Percentiles rank a stretch among this genome's conserved stretches.
These are phyloP conservation scores for Gymnosoma rotundatum DNA, from an alignment of 2,888 invertebrate genomes.

Conservation along the genomic window DNA sequence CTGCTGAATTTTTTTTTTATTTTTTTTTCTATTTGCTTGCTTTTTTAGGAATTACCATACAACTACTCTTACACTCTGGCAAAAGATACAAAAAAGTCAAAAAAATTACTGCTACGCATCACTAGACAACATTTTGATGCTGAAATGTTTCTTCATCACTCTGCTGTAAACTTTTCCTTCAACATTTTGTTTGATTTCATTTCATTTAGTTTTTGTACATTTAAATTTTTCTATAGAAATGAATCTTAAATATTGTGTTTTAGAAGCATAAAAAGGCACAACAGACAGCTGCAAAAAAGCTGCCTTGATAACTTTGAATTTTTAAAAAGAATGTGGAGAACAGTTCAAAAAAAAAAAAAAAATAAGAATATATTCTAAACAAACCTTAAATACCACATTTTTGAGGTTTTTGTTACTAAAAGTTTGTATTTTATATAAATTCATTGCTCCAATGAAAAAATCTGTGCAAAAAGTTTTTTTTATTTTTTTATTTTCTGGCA, in stretches of 20 bases:
- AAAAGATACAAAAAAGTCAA: conserved; percentile 3
- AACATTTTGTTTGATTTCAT: conserved; percentile 15
- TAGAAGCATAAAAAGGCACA: conserved; percentile 10
- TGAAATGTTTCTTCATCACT: background rate
- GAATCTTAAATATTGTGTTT: conserved; percentile 61
- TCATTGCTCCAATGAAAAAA: background rate
- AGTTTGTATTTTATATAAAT: conserved; percentile 14
- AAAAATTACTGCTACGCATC: conserved; percentile 62
- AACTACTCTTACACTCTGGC: background rate
- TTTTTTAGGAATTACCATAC: background rate
- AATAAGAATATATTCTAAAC: conserved; percentile 55
- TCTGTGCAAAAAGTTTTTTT: background rate
- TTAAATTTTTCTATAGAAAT: conserved; percentile 24
- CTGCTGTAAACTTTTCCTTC: background rate
- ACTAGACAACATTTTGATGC: conserved; percentile 16
- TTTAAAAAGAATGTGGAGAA: conserved; percentile 13
- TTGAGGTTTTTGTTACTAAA: conserved; percentile 49
- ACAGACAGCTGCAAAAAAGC: background rate
- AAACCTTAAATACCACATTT: conserved; percentile 61
- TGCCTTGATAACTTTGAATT: conserved; percentile 17
- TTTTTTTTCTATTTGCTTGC: background rate
- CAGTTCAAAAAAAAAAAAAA: background rate
- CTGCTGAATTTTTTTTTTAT: no score
- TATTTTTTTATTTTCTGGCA: background rate
- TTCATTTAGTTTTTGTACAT: conserved; percentile 14